phyloP scores from a whole-genome alignment of 2,888 invertebrate species.

The Andrena fulva region DNA sequence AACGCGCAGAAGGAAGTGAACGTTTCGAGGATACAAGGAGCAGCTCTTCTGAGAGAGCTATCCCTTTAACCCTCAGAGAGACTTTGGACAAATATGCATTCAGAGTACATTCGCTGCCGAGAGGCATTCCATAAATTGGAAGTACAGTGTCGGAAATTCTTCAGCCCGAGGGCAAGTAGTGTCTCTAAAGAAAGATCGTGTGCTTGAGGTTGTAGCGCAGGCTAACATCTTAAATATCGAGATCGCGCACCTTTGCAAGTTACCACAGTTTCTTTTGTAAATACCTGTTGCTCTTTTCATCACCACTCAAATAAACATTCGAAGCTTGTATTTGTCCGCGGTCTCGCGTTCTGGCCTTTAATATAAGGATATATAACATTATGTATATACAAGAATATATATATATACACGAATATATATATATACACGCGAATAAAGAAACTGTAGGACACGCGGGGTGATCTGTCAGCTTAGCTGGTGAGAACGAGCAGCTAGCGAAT shows the following conservation, averaged over 20 bases:
- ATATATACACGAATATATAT: too few relatives aligned
- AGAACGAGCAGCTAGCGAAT: neutral
- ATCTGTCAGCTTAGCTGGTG: slow-evolving; percentile 25
- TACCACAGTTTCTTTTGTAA: neutral
- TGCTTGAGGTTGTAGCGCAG: neutral
- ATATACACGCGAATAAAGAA: slow-evolving; percentile 12
- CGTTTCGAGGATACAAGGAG: neutral
- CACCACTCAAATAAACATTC: neutral
- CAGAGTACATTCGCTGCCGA: slow-evolving; percentile 10
- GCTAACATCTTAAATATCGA: neutral
- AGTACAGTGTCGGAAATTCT: neutral
- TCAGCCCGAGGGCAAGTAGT: neutral
- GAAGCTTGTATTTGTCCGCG: neutral
- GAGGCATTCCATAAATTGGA: slow-evolving; percentile 20
- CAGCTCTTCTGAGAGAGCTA: neutral
- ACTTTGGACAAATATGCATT: slow-evolving; percentile 21
- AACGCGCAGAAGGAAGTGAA: slow-evolving; percentile 35
- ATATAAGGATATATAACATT: neutral
- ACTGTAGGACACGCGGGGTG: neutral
- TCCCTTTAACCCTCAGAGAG: slow-evolving; percentile 10
- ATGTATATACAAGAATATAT: neutral
- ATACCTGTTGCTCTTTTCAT: neutral
- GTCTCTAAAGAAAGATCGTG: neutral
- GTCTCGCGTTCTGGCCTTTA: slow-evolving; percentile 2
- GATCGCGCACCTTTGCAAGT: neutral